Evolutionary conservation across 2,888 invertebrate genomes (phyloP).

Genomic region (Diogma glabrata): DNA sequence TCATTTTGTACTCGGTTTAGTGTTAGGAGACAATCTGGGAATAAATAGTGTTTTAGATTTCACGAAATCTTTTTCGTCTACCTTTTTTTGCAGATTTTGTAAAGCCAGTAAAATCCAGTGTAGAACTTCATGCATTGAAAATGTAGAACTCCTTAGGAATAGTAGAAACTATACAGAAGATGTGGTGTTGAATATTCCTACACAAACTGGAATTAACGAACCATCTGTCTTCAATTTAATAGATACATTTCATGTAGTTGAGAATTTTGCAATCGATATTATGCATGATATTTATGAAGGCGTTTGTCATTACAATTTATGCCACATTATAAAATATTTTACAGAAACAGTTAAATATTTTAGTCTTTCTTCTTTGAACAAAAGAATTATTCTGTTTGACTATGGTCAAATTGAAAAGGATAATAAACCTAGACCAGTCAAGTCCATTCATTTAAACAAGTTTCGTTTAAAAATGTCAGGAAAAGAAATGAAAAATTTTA

Average conservation of each 20-base stretch:
- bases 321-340: background rate
- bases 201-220: background rate
- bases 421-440: background rate
- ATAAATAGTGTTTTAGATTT: background rate
- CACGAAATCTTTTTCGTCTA: conserved; percentile 4
- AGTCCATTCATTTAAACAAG: background rate
- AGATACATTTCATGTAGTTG: background rate
- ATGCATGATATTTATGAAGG: conserved; percentile 1
- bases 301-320: background rate
- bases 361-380: background rate
- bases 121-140: background rate
- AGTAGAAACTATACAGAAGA: background rate
- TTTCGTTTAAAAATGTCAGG: background rate
- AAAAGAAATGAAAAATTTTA: background rate
- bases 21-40: background rate
- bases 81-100: conserved; percentile 12
- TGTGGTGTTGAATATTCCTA: background rate
- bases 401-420: background rate
- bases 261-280: conserved; percentile 1
- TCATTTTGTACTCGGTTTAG: background rate
- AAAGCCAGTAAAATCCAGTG: conserved; percentile 8
- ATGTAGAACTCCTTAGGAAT: background rate
- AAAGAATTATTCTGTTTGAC: background rate
- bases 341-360: background rate
- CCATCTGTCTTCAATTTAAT: background rate